Evolutionary conservation across 2,888 invertebrate genomes (phyloP), one percentile per base, ranked within the genome.

Genomic region (Bembecia ichneumoniformis): DNA sequence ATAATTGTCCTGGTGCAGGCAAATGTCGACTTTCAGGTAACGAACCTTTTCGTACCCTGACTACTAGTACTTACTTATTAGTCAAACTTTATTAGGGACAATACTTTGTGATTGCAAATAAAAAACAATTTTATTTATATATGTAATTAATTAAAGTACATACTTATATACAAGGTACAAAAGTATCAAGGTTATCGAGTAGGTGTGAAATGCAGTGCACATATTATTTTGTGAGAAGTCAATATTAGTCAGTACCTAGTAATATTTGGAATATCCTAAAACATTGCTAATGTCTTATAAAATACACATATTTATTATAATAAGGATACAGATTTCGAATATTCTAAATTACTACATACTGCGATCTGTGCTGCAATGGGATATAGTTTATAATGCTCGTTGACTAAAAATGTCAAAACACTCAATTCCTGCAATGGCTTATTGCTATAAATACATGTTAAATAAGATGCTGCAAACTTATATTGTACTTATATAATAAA

Each of bases 101-200:
- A 36, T 4, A 36, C 11, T 36, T 36, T 13, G 36, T 36, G 7
- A 3, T 36, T 20, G 5, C 2, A 40, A 40, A 40, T 40, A 40
- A 50, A 47, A 47, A 40, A 40, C 7, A 44, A 48, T 51, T 48
- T 47, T 56, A 44, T 51, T 53, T 55, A 7, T 9, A 28, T 63
- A 47, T 35, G 34, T 40, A 47, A 48, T 51, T 14, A 35, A 15
- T 51, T 36, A 49, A 52, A 35, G 47, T 52, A 48, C 47, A 47
- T 50, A 15, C 58, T 48, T 64, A 65, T 74, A 71, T 71, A 76
- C 71, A 74, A 71, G 72, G 75, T 78, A 79, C 67, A 75, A 76
- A 77, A 74, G 68, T 73, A 68, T 73, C 64, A 65, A 61, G 47
- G 53, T 53, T 57, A 50, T 17, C 34, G 11, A 47, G 28, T 28